Evolutionary conservation across 2,797 vertebrate genomes (phyloP).

Genomic region (Smutsia gigantea): DNA sequence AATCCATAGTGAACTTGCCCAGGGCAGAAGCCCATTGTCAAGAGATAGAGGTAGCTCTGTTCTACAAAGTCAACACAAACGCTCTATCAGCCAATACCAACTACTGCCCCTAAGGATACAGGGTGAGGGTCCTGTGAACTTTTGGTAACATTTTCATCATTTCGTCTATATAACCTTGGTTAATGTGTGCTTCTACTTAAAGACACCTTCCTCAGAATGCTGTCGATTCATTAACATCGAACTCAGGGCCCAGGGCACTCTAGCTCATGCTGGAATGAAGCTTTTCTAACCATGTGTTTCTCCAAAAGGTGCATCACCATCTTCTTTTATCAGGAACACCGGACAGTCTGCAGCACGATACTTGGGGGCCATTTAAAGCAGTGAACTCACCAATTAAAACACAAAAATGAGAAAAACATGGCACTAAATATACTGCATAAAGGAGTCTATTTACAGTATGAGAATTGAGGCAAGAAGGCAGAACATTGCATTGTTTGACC

Average conservation of each 20-base stretch:
- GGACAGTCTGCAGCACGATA: too few relatives aligned
- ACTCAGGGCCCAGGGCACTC: background rate
- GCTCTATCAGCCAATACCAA: background rate
- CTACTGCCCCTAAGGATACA: rapidly evolving
- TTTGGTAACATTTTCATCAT: background rate
- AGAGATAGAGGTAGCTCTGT: too few relatives aligned
- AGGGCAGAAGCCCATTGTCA: too few relatives aligned
- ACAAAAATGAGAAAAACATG: background rate
- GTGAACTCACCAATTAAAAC: background rate
- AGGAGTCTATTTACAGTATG: background rate
- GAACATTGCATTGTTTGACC: rapidly evolving
- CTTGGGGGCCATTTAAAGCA: background rate
- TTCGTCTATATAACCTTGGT: background rate
- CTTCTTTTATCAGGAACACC: background rate
- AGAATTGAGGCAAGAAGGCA: background rate
- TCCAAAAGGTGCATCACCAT: background rate
- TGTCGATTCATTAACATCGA: rapidly evolving
- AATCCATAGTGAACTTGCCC: too few relatives aligned
- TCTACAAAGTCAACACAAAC: too few relatives aligned
- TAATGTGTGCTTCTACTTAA: background rate
- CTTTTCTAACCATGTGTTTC: background rate
- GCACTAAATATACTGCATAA: background rate
- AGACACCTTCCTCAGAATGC: background rate
- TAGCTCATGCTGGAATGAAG: background rate
- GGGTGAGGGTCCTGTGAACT: background rate